These are phyloP conservation scores for Argya squamiceps DNA, from an alignment of 2,797 vertebrate species.

Conservation along the genomic window DNA sequence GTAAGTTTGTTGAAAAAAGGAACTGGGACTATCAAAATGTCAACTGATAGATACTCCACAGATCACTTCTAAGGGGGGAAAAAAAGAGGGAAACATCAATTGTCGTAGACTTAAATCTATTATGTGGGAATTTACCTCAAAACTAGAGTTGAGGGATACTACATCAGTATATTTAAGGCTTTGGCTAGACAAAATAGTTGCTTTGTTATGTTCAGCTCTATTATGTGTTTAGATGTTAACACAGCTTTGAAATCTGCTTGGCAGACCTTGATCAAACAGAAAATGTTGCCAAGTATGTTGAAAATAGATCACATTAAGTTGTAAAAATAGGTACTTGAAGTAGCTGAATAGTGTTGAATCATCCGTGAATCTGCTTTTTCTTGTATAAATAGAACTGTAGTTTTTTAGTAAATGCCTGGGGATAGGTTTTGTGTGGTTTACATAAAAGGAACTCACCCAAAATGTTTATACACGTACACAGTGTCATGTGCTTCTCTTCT, in stretches of 20 bases:
- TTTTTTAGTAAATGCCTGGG: neutral
- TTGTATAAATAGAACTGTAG: neutral
- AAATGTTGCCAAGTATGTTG: neutral
- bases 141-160: neutral
- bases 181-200: neutral
- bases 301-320: neutral
- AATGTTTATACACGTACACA: fast-evolving
- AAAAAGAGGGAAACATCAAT: neutral
- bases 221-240: neutral
- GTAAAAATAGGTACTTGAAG: neutral
- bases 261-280: neutral
- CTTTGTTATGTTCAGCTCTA: neutral
- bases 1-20: neutral
- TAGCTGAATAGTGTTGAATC: neutral
- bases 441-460: neutral
- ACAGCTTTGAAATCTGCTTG: neutral
- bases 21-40: neutral
- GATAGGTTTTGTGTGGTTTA: neutral
- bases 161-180: neutral
- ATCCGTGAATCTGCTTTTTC: neutral
- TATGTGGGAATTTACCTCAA: neutral
- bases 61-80: neutral
- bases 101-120: neutral
- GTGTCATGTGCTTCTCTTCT: neutral
- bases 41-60: neutral